phyloP scores from a whole-genome alignment of 2,113 vertebrate species.

The Gobius niger region DNA sequence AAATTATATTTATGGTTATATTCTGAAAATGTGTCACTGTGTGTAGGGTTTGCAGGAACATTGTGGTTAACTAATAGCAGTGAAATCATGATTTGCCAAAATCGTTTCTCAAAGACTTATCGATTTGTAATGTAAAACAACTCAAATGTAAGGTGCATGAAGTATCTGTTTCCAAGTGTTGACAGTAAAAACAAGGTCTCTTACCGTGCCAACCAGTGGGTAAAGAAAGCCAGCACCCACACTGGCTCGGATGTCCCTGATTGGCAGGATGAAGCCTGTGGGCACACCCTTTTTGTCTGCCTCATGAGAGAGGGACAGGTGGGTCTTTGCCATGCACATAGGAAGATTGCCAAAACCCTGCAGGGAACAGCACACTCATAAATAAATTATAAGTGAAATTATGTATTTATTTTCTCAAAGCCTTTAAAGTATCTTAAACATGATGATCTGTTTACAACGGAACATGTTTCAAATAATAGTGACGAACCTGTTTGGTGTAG shows the following conservation, averaged over 20 bases:
- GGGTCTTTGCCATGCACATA: constrained; percentile 99
- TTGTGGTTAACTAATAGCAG: no score
- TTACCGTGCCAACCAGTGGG: constrained; percentile 91
- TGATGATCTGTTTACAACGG: background rate
- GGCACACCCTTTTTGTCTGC: constrained; percentile 94
- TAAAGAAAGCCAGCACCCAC: constrained; percentile 96
- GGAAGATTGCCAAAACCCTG: constrained; percentile 93
- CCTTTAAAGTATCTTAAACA: no score
- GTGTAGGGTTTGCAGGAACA: no score
- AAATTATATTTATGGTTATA: no score
- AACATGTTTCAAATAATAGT: background rate
- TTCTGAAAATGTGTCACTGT: no score
- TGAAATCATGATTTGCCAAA: no score
- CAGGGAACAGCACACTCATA: constrained; percentile 2
- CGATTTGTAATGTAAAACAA: no score
- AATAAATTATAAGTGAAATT: no score
- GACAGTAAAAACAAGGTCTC: background rate
- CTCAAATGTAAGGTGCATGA: background rate
- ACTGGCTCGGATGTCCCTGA: constrained; percentile 92
- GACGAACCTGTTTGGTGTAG: constrained; percentile 91
- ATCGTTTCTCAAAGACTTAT: background rate
- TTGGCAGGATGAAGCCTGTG: constrained; percentile 88
- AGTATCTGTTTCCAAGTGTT: background rate
- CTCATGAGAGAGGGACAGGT: constrained; percentile 93
- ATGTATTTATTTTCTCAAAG: no score